Evolutionary conservation across 1,140 invertebrate species (phyloP).

Genomic region (Drosophila quadrilineata): DNA sequence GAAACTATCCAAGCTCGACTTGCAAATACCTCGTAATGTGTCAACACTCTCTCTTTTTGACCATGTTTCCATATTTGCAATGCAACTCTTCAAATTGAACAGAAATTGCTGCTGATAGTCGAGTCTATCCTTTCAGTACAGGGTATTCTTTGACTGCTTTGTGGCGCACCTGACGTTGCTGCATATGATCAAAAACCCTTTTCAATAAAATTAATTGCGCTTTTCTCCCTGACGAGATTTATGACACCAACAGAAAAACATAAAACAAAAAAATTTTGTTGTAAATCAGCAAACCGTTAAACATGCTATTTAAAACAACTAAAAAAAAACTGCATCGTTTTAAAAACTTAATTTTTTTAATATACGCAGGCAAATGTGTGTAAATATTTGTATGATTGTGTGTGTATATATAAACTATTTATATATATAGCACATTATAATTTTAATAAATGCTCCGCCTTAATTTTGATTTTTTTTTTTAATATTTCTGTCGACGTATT

Average conservation of each 20-base stretch:
- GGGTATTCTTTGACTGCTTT: slow-evolving; percentile 30
- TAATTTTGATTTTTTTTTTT: slow-evolving; percentile 11
- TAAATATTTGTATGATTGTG: slow-evolving; percentile 15
- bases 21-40: slow-evolving; percentile 1
- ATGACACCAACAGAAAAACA: slow-evolving; percentile 33
- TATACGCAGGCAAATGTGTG: slow-evolving; percentile 35
- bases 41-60: neutral
- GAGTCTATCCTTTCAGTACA: neutral
- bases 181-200: slow-evolving; percentile 53
- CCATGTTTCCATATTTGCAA: neutral
- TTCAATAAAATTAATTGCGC: slow-evolving; percentile 68
- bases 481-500: no score
- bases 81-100: neutral
- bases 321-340: slow-evolving; percentile 2
- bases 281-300: slow-evolving; percentile 8
- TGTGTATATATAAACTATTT: slow-evolving; percentile 20
- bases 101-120: no score
- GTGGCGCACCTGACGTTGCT: slow-evolving; percentile 38
- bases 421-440: no score
- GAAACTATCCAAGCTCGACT: neutral
- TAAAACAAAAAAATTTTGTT: neutral
- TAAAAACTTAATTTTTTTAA: slow-evolving; percentile 13
- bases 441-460: slow-evolving; percentile 30
- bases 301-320: slow-evolving; percentile 22
- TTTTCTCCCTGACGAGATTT: slow-evolving; percentile 48